A percentile compares a stretch with the other conserved stretches of the same genome.
Conservation (phyloP, 1,140 invertebrate genomes). For the Chironomus striatipennis region DNA sequence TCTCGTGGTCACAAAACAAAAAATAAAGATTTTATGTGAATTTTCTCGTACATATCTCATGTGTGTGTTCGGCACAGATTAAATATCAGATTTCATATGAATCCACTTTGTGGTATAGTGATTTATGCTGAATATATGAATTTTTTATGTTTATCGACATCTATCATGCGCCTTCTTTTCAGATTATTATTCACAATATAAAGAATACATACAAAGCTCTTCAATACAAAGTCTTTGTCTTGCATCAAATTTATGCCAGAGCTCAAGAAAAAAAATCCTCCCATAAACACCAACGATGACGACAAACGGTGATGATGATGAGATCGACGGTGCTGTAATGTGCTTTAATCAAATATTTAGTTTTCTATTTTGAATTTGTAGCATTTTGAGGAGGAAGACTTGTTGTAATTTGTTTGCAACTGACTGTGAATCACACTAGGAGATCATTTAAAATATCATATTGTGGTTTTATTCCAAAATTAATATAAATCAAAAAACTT, state of each 20-base stretch:
- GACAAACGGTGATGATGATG: too few species aligned
- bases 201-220: not conserved
- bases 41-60: not conserved
- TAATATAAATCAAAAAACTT: too few species aligned
- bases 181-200: not conserved
- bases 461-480: too few species aligned
- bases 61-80: not conserved
- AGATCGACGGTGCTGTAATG: not conserved
- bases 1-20: too few species aligned
- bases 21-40: too few species aligned
- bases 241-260: not conserved
- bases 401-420: too few species aligned
- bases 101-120: conserved; percentile 1
- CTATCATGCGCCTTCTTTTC: not conserved
- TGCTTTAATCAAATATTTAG: not conserved
- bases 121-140: conserved; percentile 9
- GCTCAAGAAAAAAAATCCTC: not conserved
- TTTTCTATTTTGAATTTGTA: not conserved
- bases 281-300: not conserved
- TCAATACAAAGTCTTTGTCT: not conserved
- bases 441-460: too few species aligned
- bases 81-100: conserved; percentile 14
- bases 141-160: conserved; percentile 4
- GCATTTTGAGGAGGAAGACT: too few species aligned
- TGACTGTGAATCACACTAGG: too few species aligned